Conservation (phyloP, 2,113 vertebrate genomes). For the Scopus umbretta region DNA sequence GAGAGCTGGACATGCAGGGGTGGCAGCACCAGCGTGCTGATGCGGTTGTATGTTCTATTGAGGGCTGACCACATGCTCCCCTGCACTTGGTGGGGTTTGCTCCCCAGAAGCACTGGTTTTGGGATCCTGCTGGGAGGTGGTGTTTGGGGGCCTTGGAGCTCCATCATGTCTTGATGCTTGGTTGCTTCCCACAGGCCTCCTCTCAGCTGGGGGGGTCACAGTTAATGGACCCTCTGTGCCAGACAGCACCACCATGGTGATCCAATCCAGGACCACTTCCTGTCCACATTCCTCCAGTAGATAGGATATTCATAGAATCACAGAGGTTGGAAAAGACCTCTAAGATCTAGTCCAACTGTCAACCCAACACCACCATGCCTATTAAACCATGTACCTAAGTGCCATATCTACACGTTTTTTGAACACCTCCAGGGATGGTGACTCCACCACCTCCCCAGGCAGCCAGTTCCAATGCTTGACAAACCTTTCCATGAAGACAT, state of each 20-base stretch:
- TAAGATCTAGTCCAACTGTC: too few species aligned
- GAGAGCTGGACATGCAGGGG: not conserved
- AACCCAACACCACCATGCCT: too few species aligned
- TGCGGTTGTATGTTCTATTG: not conserved
- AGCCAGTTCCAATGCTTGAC: too few species aligned
- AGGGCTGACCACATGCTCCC: not conserved
- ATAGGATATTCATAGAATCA: too few species aligned
- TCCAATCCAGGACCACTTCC: not conserved
- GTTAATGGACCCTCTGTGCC: not conserved
- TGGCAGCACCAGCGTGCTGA: too few species aligned
- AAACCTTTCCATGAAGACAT: too few species aligned
- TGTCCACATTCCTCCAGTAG: not conserved
- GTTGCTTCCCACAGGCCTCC: not conserved
- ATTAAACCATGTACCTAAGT: too few species aligned
- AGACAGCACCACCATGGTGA: not conserved
- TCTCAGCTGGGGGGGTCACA: not conserved
- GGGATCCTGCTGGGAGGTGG: not conserved
- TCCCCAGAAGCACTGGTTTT: too few species aligned
- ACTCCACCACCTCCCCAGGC: too few species aligned
- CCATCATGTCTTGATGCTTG: not conserved
- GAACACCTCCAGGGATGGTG: too few species aligned
- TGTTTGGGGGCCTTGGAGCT: not conserved
- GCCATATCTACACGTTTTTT: too few species aligned
- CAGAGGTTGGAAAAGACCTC: too few species aligned
- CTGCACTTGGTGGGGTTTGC: not conserved